Percentiles rank a stretch among this genome's conserved stretches.
These are phyloP conservation scores for Catharus bicknelli DNA, from an alignment of 2,113 vertebrate species.

Conservation along the genomic window DNA sequence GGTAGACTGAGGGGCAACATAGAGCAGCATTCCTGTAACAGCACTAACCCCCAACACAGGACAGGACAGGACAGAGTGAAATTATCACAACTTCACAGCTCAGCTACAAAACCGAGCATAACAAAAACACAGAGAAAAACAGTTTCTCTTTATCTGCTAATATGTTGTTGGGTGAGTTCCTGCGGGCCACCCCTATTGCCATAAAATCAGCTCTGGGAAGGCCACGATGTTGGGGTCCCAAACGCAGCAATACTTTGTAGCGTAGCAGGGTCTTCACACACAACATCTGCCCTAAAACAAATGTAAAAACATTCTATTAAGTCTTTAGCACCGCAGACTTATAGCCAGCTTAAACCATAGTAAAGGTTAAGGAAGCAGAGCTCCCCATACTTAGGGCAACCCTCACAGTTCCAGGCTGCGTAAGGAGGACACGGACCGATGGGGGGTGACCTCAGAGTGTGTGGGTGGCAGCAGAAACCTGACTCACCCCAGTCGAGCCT, in stretches of 20 bases:
- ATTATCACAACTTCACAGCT: not conserved
- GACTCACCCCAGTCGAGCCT: fast-evolving
- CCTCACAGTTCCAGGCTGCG: fast-evolving
- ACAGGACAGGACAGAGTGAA: not conserved
- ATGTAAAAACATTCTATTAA: fast-evolving
- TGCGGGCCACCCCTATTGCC: not conserved
- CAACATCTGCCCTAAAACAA: not conserved
- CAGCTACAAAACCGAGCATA: not conserved
- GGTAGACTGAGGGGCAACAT: not conserved
- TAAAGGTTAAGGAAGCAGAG: fast-evolving
- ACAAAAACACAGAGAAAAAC: not conserved
- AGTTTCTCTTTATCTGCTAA: not conserved
- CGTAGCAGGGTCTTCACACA: fast-evolving
- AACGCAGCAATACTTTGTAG: not conserved
- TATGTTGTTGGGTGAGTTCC: not conserved
- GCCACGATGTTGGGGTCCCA: fast-evolving
- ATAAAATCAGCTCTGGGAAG: not conserved
- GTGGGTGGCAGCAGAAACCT: fast-evolving
- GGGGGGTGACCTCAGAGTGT: fast-evolving
- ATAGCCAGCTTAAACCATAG: fast-evolving
- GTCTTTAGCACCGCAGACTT: fast-evolving
- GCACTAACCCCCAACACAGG: fast-evolving
- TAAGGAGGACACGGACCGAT: fast-evolving
- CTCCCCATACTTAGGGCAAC: fast-evolving
- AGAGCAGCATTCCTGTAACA: not conserved